Base-by-base conservation (phyloP, 2,113 vertebrate genomes). In the Brevimyrus niger region DNA sequence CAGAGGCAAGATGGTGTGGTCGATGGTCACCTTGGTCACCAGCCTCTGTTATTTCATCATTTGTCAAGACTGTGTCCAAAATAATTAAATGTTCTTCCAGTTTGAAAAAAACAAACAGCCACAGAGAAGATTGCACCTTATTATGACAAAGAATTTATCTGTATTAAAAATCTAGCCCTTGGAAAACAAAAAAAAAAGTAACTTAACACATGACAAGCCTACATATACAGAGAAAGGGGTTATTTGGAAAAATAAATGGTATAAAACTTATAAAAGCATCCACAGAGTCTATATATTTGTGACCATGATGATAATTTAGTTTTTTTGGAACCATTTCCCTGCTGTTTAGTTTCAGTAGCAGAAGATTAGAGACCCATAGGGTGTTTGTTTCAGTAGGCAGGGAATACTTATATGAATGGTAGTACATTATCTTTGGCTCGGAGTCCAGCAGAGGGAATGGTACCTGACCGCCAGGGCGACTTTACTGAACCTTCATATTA, bases 41-140 rank as follows among this genome's bases (percentile, higher is more conserved):
- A 38, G 85, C 50, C 85, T 35, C 47, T 55, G 85, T 35, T 53
- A 53, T 86, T 86, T 86, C 84, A 86, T 87, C 84, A 86, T 87
- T 53, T 87, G 27, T 87, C 85, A 87, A 53, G 27, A 53, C 48
- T 15, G 44, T 27, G 85, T 87, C 85, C 85, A 55, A 87, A 87
- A 87, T 35, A 51, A 53, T 53, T 86, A 38, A 38, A 48, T 48
- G 46, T 48, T 47, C 23, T 85, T 47, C 42, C 23, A 48, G 83
- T 46, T 86, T 86, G 23, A 21, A 51, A 86, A 42, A 42, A 42
- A 86, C 48, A 42, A 42, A 86, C 48, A 35, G n/a, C 27, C 85
- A 55, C 11, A 47, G 84, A 50, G 27, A 51, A 53, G n/a, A 53
- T 31, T 53, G 31, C 13, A 53, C 50, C 19, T 53, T 53, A 53